Evolutionary conservation across 1,140 invertebrate species (phyloP), one percentile per base, ranked within the genome.

Genomic region (Drosophila burlai): DNA sequence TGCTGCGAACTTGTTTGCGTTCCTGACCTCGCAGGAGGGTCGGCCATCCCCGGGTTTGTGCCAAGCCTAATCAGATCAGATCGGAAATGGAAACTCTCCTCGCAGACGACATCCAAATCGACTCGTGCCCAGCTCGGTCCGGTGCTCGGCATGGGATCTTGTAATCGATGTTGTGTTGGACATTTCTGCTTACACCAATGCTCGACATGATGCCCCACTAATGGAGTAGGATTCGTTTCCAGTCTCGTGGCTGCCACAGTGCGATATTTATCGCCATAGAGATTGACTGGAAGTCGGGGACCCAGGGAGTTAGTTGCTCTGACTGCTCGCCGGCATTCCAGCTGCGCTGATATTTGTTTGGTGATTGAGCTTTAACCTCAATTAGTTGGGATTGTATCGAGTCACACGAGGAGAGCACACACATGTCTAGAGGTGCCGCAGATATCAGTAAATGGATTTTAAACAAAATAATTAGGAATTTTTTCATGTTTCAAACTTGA

Each of bases 141-240:
- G 38, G 13, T 36, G 43, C 77, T 60, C 84, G 65, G 74, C 85
- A 76, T 81, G 68, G 60, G 81, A 81, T 81, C 77, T 66, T 74
- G 83, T 86, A 87, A 83, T 89, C 85, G 80, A 80, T 83, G 83
- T 83, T 86, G 82, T 85, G 66, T 68, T 65, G 73, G 60, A 81
- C 78, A 85, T 77, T 80, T 78, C 67, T 80, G 76, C 62, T 76
- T 87, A 77, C 83, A 77, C 54, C 69, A 47, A 64, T 54, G 73
- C 80, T 68, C 83, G 61, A 63, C 80, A 83, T 63, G 83, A 55
- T 80, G 76, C 82, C 71, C 57, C 74, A 65, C 80, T 80, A 89
- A 87, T 86, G 83, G 52, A 38, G 52, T 38, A 43, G 62, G 62
- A 43, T 61, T 5, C 42, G 29, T 26, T n/a, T 0, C 21, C 21